phyloP scores from a whole-genome alignment of 2,113 vertebrate genomes.

The Sceloporus undulatus region DNA sequence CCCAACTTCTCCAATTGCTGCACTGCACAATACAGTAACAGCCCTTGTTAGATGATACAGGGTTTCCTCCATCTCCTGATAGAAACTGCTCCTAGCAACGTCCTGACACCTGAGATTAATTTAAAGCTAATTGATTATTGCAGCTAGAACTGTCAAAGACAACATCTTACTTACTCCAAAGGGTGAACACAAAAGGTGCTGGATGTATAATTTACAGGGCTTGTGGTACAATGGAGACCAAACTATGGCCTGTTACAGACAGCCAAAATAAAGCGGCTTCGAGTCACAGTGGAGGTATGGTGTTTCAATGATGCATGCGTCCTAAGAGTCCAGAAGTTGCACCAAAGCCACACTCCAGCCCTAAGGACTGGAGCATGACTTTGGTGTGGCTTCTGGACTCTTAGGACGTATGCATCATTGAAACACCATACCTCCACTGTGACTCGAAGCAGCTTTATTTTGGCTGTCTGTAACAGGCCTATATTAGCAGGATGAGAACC shows the following conservation, averaged over 20 bases:
- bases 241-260: too few species aligned
- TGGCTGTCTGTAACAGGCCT: too few species aligned
- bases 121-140: slow-evolving; percentile 6
- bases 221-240: neutral
- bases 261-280: too few species aligned
- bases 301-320: too few species aligned
- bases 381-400: too few species aligned
- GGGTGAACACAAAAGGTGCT: neutral
- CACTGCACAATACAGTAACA: neutral
- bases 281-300: too few species aligned
- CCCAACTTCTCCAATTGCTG: neutral
- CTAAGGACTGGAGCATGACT: too few species aligned
- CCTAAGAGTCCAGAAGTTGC: too few species aligned
- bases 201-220: neutral
- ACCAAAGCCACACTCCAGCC: too few species aligned
- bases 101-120: slow-evolving; percentile 18
- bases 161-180: neutral
- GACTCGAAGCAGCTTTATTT: too few species aligned
- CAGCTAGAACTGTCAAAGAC: neutral
- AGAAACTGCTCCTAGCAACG: neutral
- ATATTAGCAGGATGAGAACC: neutral
- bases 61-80: neutral
- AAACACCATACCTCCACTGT: too few species aligned
- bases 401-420: too few species aligned
- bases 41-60: neutral